phyloP scores from a whole-genome alignment of 2,888 invertebrate species.

The Cryptocheilus praepositus region DNA sequence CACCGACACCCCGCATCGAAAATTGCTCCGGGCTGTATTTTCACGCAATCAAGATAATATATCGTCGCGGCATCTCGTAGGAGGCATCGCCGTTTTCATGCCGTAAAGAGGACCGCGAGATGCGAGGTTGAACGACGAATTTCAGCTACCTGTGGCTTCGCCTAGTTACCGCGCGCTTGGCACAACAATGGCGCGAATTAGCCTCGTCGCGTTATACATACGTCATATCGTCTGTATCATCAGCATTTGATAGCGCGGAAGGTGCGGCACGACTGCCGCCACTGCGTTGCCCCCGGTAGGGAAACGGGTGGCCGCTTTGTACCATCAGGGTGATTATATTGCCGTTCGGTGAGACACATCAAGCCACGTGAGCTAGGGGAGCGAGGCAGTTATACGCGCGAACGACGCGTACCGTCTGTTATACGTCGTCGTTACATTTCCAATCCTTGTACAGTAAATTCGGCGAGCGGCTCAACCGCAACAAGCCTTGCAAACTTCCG shows the following conservation, averaged over 20 bases:
- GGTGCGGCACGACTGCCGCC: conserved; percentile 47
- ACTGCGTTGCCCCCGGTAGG: conserved; percentile 53
- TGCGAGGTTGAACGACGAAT: conserved; percentile 27
- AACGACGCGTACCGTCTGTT: conserved; percentile 26
- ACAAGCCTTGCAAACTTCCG: too few relatives aligned
- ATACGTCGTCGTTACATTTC: conserved; percentile 27
- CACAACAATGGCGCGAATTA: conserved; percentile 69
- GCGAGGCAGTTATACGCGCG: conserved; percentile 52
- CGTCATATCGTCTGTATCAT: conserved; percentile 73
- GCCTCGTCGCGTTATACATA: conserved; percentile 59
- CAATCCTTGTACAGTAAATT: conserved; percentile 18
- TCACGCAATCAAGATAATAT: background rate
- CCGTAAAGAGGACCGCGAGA: conserved; percentile 15
- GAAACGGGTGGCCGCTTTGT: conserved; percentile 68
- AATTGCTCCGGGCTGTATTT: conserved; percentile 12
- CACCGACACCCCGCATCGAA: background rate
- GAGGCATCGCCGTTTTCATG: background rate
- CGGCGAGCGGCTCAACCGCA: too few relatives aligned
- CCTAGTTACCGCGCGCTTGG: conserved; percentile 59
- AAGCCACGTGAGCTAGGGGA: conserved; percentile 59
- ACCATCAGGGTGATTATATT: conserved; percentile 73
- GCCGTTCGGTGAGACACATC: conserved; percentile 66
- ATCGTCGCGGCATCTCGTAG: too few relatives aligned
- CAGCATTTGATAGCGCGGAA: conserved; percentile 69
- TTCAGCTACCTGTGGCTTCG: conserved; percentile 67